phyloP scores from a whole-genome alignment of 92 coral and sea anemone species.

The Epizoanthus ramosus region DNA sequence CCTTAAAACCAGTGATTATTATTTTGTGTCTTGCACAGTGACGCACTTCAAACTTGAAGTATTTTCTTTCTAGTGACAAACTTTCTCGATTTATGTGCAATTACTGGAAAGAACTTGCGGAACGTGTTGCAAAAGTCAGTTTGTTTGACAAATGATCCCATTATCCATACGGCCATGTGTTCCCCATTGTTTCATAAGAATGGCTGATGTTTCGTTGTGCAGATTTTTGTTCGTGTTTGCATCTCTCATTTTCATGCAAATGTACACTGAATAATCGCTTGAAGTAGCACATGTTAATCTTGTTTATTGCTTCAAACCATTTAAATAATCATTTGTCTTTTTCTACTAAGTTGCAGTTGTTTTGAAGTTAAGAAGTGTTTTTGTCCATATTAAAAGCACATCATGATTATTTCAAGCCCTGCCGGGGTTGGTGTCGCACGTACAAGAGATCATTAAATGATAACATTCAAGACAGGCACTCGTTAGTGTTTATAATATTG shows the following conservation, averaged over 20 bases:
- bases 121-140: constrained; percentile 10
- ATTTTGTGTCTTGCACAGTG: background rate
- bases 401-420: background rate
- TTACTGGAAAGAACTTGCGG: background rate
- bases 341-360: constrained; percentile 5
- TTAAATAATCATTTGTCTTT: constrained; percentile 29
- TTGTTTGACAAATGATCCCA: background rate
- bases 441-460: background rate
- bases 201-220: constrained; percentile 13
- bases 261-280: background rate
- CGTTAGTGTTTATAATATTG: background rate
- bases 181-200: constrained; percentile 26
- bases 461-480: background rate
- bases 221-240: constrained; percentile 28
- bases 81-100: background rate
- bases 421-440: background rate
- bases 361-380: constrained; percentile 23
- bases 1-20: background rate
- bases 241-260: constrained; percentile 35
- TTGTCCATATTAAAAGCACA: constrained; percentile 2
- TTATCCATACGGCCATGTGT: constrained; percentile 17
- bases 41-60: background rate
- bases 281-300: constrained; percentile 30
- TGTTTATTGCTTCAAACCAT: constrained; percentile 30
- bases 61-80: background rate